Percentiles rank a stretch among this genome's conserved stretches.
Conservation (phyloP, 1,140 invertebrate species). For the Pseudachorutes palmiensis region DNA sequence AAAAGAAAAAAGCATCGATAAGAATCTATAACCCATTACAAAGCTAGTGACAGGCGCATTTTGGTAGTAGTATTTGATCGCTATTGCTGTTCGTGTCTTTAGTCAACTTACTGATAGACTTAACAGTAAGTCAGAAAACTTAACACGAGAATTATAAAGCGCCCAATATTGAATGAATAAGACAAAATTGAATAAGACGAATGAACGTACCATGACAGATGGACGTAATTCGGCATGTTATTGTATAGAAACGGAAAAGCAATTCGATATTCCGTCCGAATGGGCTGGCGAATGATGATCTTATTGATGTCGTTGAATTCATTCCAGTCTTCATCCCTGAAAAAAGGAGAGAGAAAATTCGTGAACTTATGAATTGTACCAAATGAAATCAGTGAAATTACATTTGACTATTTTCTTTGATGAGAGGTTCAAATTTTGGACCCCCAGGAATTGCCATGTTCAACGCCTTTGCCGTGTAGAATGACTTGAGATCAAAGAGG, state of each 20-base stretch:
- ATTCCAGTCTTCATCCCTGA: slow-evolving; percentile 98
- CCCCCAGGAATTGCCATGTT: slow-evolving; percentile 99
- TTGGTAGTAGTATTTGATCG: background rate
- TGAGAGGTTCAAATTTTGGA: slow-evolving; percentile 97
- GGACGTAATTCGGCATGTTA: slow-evolving; percentile 92
- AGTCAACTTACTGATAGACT: slow-evolving; percentile 11
- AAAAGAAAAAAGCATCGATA: too few species aligned
- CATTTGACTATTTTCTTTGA: slow-evolving; percentile 94
- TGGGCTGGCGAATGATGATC: slow-evolving; percentile 97
- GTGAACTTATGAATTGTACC: background rate
- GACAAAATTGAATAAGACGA: background rate
- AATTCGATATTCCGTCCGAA: slow-evolving; percentile 97
- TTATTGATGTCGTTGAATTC: slow-evolving; percentile 99
- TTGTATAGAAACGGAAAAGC: slow-evolving; percentile 99
- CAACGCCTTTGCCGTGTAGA: slow-evolving; percentile 98
- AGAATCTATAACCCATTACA: too few species aligned
- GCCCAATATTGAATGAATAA: background rate
- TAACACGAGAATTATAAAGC: slow-evolving; percentile 17
- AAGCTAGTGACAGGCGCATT: too few species aligned
- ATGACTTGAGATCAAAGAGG: slow-evolving; percentile 97
- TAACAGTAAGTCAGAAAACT: slow-evolving; percentile 19
- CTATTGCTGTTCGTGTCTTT: slow-evolving; percentile 25
- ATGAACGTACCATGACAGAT: slow-evolving; percentile 76
- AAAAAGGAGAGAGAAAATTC: slow-evolving; percentile 34
- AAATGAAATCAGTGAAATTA: slow-evolving; percentile 43